Percentiles rank a stretch among this genome's conserved stretches.
phyloP scores from a whole-genome alignment of 2,888 invertebrate species.

The Adela reaumurella region DNA sequence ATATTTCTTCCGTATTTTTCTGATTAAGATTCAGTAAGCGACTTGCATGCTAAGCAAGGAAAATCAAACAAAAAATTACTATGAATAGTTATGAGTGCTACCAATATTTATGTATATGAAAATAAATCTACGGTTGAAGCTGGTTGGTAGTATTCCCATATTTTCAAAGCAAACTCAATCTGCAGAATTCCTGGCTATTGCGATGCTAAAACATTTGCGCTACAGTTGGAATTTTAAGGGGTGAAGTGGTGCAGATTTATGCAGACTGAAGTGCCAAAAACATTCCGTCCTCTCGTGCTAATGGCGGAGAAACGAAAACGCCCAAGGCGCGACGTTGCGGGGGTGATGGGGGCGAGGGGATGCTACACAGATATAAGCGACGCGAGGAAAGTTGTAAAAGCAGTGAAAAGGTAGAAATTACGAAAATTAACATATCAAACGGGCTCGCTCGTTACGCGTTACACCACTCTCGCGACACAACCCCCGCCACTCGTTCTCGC shows the following conservation, averaged over 20 bases:
- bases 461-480: constrained; percentile 21
- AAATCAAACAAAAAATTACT: too few species aligned
- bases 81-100: too few species aligned
- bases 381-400: constrained; percentile 22
- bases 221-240: too few species aligned
- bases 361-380: constrained; percentile 5
- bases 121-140: too few species aligned
- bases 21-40: too few species aligned
- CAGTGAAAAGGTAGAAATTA: constrained; percentile 41
- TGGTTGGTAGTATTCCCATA: too few species aligned
- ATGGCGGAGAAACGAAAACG: constrained; percentile 9
- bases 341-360: constrained; percentile 7
- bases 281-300: neutral
- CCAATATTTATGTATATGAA: too few species aligned
- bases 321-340: neutral
- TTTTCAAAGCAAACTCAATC: too few species aligned
- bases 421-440: constrained; percentile 49
- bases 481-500: neutral
- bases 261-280: neutral
- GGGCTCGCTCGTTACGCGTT: constrained; percentile 30
- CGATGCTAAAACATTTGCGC: too few species aligned
- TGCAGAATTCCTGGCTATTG: too few species aligned
- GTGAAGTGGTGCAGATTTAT: neutral
- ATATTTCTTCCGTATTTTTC: too few species aligned
- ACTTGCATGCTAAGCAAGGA: too few species aligned